These are phyloP conservation scores for Anagyrus pseudococci DNA, from an alignment of 2,888 invertebrate species.

Conservation along the genomic window DNA sequence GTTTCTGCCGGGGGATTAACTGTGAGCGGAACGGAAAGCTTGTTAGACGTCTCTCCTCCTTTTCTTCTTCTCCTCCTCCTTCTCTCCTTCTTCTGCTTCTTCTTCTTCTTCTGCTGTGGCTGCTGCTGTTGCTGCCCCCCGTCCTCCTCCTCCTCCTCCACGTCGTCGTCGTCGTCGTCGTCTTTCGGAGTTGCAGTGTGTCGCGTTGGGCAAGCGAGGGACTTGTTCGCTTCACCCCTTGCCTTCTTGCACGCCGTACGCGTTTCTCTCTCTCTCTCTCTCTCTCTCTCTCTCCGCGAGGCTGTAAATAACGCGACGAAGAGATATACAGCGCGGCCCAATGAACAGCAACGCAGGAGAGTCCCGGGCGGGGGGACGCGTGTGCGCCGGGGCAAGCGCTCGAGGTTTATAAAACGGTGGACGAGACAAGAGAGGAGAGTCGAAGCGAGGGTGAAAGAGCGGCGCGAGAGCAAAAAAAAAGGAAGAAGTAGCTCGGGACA, in stretches of 20 bases:
- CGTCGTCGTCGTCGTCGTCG: no score
- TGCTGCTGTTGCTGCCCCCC: background rate
- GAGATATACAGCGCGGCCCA: no score
- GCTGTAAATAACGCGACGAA: constrained; percentile 35
- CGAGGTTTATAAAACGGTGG: background rate
- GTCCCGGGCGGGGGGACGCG: no score
- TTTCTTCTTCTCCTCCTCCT: constrained; percentile 12
- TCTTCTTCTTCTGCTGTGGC: no score
- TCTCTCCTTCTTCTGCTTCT: no score
- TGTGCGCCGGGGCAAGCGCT: background rate
- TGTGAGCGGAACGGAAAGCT: constrained; percentile 24
- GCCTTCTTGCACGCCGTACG: no score
- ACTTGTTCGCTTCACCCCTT: constrained; percentile 21
- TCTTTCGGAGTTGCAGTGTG: background rate
- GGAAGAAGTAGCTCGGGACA: no score
- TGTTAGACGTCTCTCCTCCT: constrained; percentile 32
- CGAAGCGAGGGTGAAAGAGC: constrained; percentile 3
- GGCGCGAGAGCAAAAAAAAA: background rate
- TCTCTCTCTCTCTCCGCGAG: constrained; percentile 16
- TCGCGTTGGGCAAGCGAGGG: constrained; percentile 20
- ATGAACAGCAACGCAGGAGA: no score
- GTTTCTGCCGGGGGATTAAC: constrained; percentile 21
- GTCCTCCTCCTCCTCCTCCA: background rate
- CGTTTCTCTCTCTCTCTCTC: background rate
- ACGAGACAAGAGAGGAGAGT: constrained; percentile 13